phyloP scores from a whole-genome alignment of 2,888 invertebrate species.

The Syrphus vitripennis region DNA sequence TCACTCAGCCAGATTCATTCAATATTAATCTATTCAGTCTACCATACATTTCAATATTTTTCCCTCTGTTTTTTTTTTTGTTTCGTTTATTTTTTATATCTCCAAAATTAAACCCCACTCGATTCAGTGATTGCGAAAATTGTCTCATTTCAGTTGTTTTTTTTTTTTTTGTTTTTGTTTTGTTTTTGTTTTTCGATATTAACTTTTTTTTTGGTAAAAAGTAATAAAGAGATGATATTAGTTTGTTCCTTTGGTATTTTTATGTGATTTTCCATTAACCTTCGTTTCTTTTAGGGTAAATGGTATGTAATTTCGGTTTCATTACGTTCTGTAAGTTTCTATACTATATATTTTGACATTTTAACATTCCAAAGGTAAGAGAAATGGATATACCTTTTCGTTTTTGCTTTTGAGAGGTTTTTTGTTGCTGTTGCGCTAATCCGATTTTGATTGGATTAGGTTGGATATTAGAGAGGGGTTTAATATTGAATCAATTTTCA shows the following conservation, averaged over 20 bases:
- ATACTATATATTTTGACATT: not conserved
- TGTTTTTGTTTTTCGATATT: not conserved
- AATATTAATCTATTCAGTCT: slow-evolving; percentile 30
- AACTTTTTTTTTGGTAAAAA: slow-evolving; percentile 13
- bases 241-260: not conserved
- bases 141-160: slow-evolving; percentile 7
- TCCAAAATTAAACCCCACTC: slow-evolving; percentile 21
- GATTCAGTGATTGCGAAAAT: slow-evolving; percentile 34
- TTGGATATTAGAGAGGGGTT: not conserved
- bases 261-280: not conserved
- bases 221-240: slow-evolving; percentile 12
- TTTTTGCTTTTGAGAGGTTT: not conserved
- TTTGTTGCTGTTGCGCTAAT: slow-evolving; percentile 28
- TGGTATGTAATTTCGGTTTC: slow-evolving; percentile 31
- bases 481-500: slow-evolving; percentile 42
- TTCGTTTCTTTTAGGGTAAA: slow-evolving; percentile 5
- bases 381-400: not conserved
- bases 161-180: not conserved
- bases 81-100: not conserved
- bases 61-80: not conserved
- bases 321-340: slow-evolving; percentile 15
- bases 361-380: not conserved
- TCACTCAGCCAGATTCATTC: slow-evolving; percentile 24
- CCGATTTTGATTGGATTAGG: slow-evolving; percentile 51
- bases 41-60: slow-evolving; percentile 21